phyloP scores from a whole-genome alignment of 2,888 invertebrate genomes.

The Zaprionus lineosus region DNA sequence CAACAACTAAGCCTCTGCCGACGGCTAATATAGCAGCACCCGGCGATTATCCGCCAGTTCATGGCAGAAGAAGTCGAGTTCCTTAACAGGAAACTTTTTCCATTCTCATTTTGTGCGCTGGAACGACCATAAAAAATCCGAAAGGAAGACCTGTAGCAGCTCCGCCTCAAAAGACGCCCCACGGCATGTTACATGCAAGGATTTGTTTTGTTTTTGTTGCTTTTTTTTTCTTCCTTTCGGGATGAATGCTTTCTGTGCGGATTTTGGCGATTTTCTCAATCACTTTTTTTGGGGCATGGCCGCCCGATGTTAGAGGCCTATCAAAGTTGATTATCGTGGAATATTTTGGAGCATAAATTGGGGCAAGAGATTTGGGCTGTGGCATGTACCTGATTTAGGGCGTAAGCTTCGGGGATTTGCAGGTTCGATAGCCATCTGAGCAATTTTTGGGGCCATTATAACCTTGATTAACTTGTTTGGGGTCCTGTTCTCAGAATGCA shows the following conservation, averaged over 20 bases:
- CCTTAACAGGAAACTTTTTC: constrained; percentile 67
- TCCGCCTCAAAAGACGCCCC: background rate
- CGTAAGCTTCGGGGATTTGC: constrained; percentile 64
- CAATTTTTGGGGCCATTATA: constrained; percentile 24
- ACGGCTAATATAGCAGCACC: constrained; percentile 37
- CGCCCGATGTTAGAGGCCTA: constrained; percentile 40
- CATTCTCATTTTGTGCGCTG: constrained; percentile 51
- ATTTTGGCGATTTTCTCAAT: constrained; percentile 54
- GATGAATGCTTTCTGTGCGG: constrained; percentile 41
- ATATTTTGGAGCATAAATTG: constrained; percentile 60
- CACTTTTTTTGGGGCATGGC: constrained; percentile 36
- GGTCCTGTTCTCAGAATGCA: constrained; percentile 41
- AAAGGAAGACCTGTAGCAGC: constrained; percentile 19
- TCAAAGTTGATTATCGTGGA: constrained; percentile 73
- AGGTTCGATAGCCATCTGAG: constrained; percentile 36
- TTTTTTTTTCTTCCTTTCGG: constrained; percentile 3
- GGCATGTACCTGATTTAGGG: constrained; percentile 65
- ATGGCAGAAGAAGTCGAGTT: constrained; percentile 49
- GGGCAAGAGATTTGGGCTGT: constrained; percentile 59
- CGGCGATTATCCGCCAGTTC: constrained; percentile 66
- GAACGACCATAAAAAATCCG: constrained; percentile 59
- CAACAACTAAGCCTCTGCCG: constrained; percentile 52
- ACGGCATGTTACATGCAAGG: constrained; percentile 17
- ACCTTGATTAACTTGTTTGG: constrained; percentile 66
- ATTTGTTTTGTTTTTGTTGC: constrained; percentile 9